Conservation (phyloP, 1,140 invertebrate genomes). For the Drosophila busckii region DNA sequence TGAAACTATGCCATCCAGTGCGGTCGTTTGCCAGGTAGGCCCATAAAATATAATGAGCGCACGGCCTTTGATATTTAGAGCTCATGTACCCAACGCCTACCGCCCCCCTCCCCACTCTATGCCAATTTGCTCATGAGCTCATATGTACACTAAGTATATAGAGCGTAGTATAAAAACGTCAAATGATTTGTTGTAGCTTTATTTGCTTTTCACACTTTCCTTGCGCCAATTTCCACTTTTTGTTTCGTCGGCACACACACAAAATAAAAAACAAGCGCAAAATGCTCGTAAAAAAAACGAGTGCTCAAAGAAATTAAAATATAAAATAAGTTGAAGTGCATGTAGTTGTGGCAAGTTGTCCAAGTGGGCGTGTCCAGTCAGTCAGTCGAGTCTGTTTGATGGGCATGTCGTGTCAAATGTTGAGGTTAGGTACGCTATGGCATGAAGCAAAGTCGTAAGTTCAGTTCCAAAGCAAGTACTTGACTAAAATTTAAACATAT, state of each 20-base stretch:
- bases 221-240: constrained; percentile 69
- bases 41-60: constrained; percentile 68
- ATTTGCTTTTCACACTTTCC: constrained; percentile 72
- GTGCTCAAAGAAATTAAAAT: constrained; percentile 54
- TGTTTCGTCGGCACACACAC: constrained; percentile 40
- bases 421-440: constrained; percentile 19
- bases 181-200: constrained; percentile 50
- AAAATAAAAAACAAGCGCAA: constrained; percentile 13
- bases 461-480: too few relatives aligned
- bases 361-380: constrained; percentile 18
- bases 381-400: constrained; percentile 5
- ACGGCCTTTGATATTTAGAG: constrained; percentile 73
- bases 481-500: too few relatives aligned
- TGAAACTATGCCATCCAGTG: constrained; percentile 38
- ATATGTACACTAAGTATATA: background rate
- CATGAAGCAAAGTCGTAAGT: too few relatives aligned
- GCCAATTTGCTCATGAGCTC: background rate
- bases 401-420: background rate
- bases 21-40: constrained; percentile 11
- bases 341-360: constrained; percentile 25
- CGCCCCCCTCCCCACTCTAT: background rate
- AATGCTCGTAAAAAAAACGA: constrained; percentile 39
- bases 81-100: constrained; percentile 36
- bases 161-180: constrained; percentile 10
- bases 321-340: constrained; percentile 35